A percentile compares a stretch with the other conserved stretches of the same genome.
These are phyloP conservation scores for Megalurothrips usitatus DNA, from an alignment of 2,888 invertebrate genomes.

Conservation along the genomic window DNA sequence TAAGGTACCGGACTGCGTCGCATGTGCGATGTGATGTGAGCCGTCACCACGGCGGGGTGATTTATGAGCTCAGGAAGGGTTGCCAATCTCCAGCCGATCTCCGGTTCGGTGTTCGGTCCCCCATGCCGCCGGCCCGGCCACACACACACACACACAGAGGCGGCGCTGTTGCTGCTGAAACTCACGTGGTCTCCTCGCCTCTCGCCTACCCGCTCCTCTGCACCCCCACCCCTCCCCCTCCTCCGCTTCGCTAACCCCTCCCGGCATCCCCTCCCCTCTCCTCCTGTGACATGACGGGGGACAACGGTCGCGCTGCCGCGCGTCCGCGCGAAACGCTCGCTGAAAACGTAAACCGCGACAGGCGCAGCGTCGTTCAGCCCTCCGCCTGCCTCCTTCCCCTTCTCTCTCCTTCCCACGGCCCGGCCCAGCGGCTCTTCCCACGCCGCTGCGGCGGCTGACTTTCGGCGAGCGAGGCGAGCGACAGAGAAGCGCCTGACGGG, in stretches of 20 bases:
- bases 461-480: too few species aligned
- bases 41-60: background rate
- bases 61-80: slow-evolving; percentile 13
- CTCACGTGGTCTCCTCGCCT: too few species aligned
- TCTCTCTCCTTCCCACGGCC: background rate
- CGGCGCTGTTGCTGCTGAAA: too few species aligned
- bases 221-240: too few species aligned
- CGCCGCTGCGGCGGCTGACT: too few species aligned
- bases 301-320: background rate
- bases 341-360: background rate
- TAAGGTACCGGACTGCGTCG: background rate
- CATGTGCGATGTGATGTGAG: background rate
- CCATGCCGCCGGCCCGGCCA: too few species aligned
- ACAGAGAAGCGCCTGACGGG: too few species aligned
- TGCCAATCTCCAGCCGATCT: background rate
- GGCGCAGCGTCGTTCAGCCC: background rate
- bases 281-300: background rate
- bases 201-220: too few species aligned
- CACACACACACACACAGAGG: background rate
- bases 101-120: too few species aligned
- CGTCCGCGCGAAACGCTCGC: background rate
- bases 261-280: too few species aligned
- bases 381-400: background rate
- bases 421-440: background rate
- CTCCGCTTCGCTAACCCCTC: too few species aligned